A percentile compares a stretch with the other conserved stretches of the same genome.
Evolutionary conservation across 2,888 invertebrate genomes (phyloP).

Genomic region (Stratiomys singularior): DNA sequence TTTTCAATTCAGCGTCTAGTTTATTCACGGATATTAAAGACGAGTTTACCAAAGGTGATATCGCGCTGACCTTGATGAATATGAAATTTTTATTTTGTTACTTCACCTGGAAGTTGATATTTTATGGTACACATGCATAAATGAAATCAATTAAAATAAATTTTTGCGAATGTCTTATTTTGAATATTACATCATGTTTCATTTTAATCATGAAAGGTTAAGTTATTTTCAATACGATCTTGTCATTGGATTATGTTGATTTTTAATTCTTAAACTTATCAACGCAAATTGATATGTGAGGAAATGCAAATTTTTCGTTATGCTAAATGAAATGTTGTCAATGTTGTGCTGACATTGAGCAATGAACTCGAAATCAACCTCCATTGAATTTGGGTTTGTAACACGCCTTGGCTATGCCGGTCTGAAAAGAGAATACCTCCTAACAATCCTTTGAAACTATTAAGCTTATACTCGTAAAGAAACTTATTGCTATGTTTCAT

Average conservation of each 20-base stretch:
- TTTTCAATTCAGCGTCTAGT: too few species aligned
- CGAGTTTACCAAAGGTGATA: not conserved
- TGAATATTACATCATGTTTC: not conserved
- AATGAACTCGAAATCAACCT: not conserved
- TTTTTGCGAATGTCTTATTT: not conserved
- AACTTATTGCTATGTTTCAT: too few species aligned
- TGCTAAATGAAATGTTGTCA: not conserved
- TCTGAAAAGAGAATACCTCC: too few species aligned
- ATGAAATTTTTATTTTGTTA: not conserved
- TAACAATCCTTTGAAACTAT: too few species aligned
- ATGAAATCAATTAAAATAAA: not conserved
- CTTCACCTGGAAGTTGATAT: not conserved
- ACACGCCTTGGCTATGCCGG: too few species aligned
- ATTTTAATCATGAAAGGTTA: not conserved
- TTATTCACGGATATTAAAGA: not conserved
- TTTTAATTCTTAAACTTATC: not conserved
- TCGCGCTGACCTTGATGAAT: not conserved
- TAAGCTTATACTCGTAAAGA: too few species aligned
- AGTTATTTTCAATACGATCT: not conserved
- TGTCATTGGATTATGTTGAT: constrained; percentile 3
- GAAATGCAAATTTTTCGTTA: not conserved
- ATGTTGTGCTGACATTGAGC: not conserved
- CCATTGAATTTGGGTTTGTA: not conserved
- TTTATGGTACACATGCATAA: not conserved
- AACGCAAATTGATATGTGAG: not conserved